Evolutionary conservation across 2,888 invertebrate genomes (phyloP).

Genomic region (Mythimna ferrago): DNA sequence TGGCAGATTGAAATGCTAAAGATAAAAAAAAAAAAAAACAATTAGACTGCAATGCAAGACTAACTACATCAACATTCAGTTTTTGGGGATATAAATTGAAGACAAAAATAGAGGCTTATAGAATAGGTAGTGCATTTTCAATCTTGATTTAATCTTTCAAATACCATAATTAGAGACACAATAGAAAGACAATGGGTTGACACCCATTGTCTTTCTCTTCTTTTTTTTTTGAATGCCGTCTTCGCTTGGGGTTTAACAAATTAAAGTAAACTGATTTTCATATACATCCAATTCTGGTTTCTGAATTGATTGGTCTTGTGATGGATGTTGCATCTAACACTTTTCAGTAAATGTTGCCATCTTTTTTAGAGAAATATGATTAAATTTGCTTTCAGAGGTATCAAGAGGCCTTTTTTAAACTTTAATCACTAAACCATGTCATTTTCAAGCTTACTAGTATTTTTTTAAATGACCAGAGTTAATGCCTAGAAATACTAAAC

Average conservation of each 20-base stretch:
- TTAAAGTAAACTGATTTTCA: background rate
- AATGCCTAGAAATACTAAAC: background rate
- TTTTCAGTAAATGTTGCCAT: background rate
- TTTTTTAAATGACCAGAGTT: no score
- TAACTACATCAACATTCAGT: no score
- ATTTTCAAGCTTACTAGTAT: background rate
- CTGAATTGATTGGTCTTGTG: background rate
- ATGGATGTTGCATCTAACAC: background rate
- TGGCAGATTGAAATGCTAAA: no score
- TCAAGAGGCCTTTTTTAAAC: background rate
- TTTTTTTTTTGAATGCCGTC: no score
- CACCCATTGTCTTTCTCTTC: no score
- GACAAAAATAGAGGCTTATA: background rate
- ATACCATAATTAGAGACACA: no score
- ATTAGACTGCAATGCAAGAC: no score
- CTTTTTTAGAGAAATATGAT: background rate
- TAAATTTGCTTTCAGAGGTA: background rate
- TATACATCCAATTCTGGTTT: background rate
- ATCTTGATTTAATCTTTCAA: no score
- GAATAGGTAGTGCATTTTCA: background rate
- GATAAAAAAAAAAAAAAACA: no score
- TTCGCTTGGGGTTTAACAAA: no score
- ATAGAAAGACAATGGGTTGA: no score
- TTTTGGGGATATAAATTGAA: background rate
- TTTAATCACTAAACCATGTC: background rate